Conservation (phyloP, 2,113 vertebrate genomes). For the Melanostigma gelatinosum region DNA sequence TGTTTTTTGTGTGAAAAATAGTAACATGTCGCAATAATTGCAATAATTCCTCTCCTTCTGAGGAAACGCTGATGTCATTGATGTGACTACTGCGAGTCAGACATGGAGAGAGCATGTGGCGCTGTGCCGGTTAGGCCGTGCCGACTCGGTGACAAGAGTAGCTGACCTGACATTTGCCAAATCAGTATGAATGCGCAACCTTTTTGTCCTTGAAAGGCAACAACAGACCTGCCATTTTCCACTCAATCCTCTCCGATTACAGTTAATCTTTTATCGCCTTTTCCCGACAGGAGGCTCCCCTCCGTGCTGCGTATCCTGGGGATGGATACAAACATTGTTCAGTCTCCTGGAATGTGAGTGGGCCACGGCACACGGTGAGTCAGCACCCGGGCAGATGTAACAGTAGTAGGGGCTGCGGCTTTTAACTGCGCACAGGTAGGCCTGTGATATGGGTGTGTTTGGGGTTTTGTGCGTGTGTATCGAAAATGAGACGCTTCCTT, state of each 20-base stretch:
- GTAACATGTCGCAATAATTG: neutral
- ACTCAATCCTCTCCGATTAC: slow-evolving; percentile 35
- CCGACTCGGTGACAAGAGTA: neutral
- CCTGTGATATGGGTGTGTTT: slow-evolving; percentile 8
- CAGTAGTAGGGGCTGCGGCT: slow-evolving; percentile 34
- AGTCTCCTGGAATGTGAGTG: slow-evolving; percentile 50
- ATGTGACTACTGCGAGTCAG: neutral
- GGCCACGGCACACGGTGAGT: slow-evolving; percentile 23
- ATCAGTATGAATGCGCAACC: slow-evolving; percentile 49
- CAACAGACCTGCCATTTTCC: slow-evolving; percentile 51
- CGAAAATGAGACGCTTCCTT: slow-evolving; percentile 15
- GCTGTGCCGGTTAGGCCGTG: slow-evolving; percentile 26
- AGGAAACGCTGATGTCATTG: neutral
- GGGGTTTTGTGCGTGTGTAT: slow-evolving; percentile 3
- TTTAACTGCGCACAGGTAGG: slow-evolving; percentile 21
- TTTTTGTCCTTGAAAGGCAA: slow-evolving; percentile 51
- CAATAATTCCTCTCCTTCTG: neutral
- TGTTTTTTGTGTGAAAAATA: neutral
- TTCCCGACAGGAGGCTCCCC: slow-evolving; percentile 18
- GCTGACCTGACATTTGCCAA: slow-evolving; percentile 55
- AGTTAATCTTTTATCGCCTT: slow-evolving; percentile 31
- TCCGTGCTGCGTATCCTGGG: neutral
- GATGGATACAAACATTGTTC: slow-evolving; percentile 40
- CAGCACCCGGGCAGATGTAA: slow-evolving; percentile 28
- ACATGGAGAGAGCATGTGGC: slow-evolving; percentile 15